phyloP scores from a whole-genome alignment of 2,797 vertebrate species.

The Tachyglossus aculeatus region DNA sequence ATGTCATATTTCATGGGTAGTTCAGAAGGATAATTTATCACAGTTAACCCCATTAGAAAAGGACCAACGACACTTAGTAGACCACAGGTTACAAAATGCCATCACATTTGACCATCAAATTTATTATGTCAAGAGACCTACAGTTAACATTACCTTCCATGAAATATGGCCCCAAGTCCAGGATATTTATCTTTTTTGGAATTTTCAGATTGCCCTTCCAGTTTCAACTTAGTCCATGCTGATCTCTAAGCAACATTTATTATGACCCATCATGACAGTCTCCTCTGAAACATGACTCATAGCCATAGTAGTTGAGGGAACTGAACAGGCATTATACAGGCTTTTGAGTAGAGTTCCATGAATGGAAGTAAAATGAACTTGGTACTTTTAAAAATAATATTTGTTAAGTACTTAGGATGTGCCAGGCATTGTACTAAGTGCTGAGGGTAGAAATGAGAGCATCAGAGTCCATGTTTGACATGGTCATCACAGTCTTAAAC shows the following conservation, averaged over 20 bases:
- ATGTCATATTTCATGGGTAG: slow-evolving; percentile 57
- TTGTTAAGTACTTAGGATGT: too few species aligned
- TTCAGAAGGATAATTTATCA: slow-evolving; percentile 65
- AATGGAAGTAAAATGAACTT: too few species aligned
- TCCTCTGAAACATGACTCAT: slow-evolving; percentile 48
- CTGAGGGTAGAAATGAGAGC: too few species aligned
- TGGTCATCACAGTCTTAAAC: too few species aligned
- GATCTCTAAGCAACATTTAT: slow-evolving; percentile 31
- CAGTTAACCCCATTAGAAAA: slow-evolving; percentile 67
- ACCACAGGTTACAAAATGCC: slow-evolving; percentile 65
- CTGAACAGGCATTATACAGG: too few species aligned
- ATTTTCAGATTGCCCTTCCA: slow-evolving; percentile 50
- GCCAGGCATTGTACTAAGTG: too few species aligned
- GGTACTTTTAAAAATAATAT: too few species aligned
- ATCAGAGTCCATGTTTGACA: too few species aligned
- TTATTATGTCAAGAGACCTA: slow-evolving; percentile 69
- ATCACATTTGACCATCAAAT: slow-evolving; percentile 69
- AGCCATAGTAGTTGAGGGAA: slow-evolving; percentile 8
- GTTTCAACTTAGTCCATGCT: slow-evolving; percentile 56
- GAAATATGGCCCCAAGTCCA: slow-evolving; percentile 52
- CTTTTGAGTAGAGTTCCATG: too few species aligned
- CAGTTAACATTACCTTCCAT: slow-evolving; percentile 38
- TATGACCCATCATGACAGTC: slow-evolving; percentile 51
- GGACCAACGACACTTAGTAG: slow-evolving; percentile 60
- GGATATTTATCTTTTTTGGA: slow-evolving; percentile 72